Evolutionary conservation across 2,888 invertebrate genomes (phyloP).

Genomic region (Spatulosminthurus flaviceps): DNA sequence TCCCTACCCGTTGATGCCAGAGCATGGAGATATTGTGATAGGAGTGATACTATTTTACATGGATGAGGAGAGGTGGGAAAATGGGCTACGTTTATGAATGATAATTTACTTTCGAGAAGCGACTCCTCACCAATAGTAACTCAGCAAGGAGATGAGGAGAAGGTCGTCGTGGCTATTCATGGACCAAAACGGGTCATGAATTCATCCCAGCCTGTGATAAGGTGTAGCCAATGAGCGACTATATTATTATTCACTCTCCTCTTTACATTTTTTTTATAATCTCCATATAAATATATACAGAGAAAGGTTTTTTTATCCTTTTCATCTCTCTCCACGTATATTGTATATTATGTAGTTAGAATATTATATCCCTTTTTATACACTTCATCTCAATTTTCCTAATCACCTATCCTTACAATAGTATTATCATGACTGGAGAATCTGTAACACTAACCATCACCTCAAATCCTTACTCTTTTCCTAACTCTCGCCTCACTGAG

Average conservation of each 20-base stretch:
- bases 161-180: conserved; percentile 47
- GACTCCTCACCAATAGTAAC: conserved; percentile 46
- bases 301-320: conserved; percentile 1
- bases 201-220: conserved; percentile 47
- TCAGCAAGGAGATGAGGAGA: conserved; percentile 21
- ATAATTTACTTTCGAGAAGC: conserved; percentile 53
- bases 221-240: conserved; percentile 47
- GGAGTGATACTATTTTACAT: conserved; percentile 42
- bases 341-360: too few relatives aligned
- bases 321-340: neutral
- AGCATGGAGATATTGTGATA: neutral
- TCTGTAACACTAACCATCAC: neutral
- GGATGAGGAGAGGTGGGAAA: conserved; percentile 54
- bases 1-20: neutral
- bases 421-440: neutral
- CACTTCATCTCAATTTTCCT: conserved; percentile 1
- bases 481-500: neutral
- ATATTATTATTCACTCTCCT: neutral
- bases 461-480: neutral
- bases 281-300: neutral
- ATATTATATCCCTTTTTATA: neutral
- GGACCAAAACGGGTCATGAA: conserved; percentile 52
- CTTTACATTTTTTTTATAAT: neutral
- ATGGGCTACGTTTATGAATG: conserved; percentile 56
- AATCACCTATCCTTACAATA: neutral